Percentiles rank a stretch among this genome's conserved stretches.
Conservation (phyloP, 2,888 invertebrate species). For the Mesodorylaimus sp. region DNA sequence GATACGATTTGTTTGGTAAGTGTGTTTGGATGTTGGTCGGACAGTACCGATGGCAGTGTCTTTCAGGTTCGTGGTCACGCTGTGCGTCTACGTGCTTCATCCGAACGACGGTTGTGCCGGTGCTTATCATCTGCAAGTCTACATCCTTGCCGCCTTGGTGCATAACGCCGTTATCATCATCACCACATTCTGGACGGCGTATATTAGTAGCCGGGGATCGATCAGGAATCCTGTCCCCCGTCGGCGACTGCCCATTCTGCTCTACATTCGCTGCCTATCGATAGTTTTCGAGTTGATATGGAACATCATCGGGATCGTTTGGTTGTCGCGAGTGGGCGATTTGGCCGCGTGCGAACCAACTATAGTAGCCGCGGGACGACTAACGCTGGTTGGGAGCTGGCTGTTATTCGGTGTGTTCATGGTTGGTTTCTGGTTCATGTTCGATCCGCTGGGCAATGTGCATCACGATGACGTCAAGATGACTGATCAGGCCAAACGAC, state of each 20-base stretch:
- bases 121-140: slow-evolving; percentile 52
- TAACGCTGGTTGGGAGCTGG: slow-evolving; percentile 62
- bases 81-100: slow-evolving; percentile 45
- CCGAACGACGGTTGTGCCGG: slow-evolving; percentile 46
- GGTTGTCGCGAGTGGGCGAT: background rate
- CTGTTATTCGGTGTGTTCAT: slow-evolving; percentile 52
- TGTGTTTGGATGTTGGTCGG: background rate
- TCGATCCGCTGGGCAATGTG: slow-evolving; percentile 62
- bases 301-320: slow-evolving; percentile 52
- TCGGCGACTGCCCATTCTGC: slow-evolving; percentile 48
- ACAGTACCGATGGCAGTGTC: no score
- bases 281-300: slow-evolving; percentile 57
- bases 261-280: slow-evolving; percentile 52
- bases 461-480: slow-evolving; percentile 53
- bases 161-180: slow-evolving; percentile 22
- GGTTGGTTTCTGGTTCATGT: slow-evolving; percentile 55
- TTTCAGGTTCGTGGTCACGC: slow-evolving; percentile 47
- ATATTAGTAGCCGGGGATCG: slow-evolving; percentile 48
- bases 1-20: slow-evolving; percentile 36
- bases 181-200: slow-evolving; percentile 25
- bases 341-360: background rate
- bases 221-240: slow-evolving; percentile 55
- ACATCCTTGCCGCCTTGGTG: slow-evolving; percentile 32
- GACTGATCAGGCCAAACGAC: slow-evolving; percentile 41
- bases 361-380: slow-evolving; percentile 30